phyloP scores from a whole-genome alignment of 2,113 vertebrate genomes.

The Choloepus hoffmanni region DNA sequence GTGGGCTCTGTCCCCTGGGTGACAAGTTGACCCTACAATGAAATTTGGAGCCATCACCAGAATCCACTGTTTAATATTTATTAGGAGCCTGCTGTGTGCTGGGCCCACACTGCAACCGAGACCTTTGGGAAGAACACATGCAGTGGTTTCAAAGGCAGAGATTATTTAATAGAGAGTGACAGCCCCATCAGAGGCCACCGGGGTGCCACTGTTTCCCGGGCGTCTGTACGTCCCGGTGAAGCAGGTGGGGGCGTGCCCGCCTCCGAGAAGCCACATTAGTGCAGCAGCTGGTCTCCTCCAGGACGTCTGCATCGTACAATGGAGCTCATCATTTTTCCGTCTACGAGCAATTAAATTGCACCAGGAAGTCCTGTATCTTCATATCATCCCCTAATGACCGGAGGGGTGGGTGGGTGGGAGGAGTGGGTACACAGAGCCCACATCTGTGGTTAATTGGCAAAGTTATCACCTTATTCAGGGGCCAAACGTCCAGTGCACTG shows the following conservation, averaged over 20 bases:
- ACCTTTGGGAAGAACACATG: constrained; percentile 69
- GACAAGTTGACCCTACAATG: constrained; percentile 37
- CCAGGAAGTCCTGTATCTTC: constrained; percentile 82
- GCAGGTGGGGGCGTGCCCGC: constrained; percentile 77
- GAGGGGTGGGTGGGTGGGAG: constrained; percentile 49
- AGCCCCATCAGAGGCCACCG: constrained; percentile 68
- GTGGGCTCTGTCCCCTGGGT: not conserved
- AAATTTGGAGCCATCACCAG: constrained; percentile 48
- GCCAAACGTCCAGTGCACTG: constrained; percentile 68
- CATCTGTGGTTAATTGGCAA: constrained; percentile 82
- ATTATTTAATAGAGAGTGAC: constrained; percentile 74
- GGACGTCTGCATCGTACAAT: constrained; percentile 66
- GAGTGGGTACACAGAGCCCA: constrained; percentile 26
- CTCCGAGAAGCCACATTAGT: constrained; percentile 71
- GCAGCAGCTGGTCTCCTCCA: constrained; percentile 77
- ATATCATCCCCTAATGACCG: constrained; percentile 83
- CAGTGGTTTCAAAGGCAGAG: constrained; percentile 59
- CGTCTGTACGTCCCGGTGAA: constrained; percentile 70
- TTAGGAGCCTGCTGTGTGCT: constrained; percentile 63
- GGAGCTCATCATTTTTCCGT: constrained; percentile 83
- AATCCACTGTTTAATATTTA: constrained; percentile 73
- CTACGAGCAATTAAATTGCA: constrained; percentile 85
- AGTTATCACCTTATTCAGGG: constrained; percentile 83
- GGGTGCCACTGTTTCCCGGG: constrained; percentile 62
- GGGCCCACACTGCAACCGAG: constrained; percentile 60